phyloP scores from a whole-genome alignment of 2,797 vertebrate species.

The Pampus argenteus region DNA sequence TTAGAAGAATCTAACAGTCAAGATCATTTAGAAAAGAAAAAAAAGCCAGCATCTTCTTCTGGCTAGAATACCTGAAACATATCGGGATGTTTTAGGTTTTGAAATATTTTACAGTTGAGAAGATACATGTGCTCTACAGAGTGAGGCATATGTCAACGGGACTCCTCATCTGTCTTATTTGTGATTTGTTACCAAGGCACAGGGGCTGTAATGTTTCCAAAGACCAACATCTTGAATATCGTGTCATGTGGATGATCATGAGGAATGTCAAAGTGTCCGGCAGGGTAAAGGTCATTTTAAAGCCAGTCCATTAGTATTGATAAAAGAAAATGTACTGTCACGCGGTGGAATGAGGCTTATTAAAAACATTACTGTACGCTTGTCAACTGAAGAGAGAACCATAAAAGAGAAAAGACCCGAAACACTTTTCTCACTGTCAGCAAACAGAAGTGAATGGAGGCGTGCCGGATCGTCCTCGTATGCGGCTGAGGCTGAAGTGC shows the following conservation, averaged over 20 bases:
- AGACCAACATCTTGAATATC: conserved; percentile 17
- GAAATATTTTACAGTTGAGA: background rate
- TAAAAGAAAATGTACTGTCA: conserved; percentile 33
- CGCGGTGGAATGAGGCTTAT: conserved; percentile 23
- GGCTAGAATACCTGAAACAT: no score
- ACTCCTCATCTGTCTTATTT: conserved; percentile 1
- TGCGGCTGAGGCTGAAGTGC: background rate
- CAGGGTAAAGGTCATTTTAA: conserved; percentile 59
- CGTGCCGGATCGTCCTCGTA: background rate
- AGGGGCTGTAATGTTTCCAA: conserved; percentile 26
- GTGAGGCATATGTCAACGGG: background rate
- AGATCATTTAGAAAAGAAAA: no score
- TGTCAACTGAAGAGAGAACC: background rate
- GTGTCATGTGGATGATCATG: conserved; percentile 53
- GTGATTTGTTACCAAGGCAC: conserved; percentile 29
- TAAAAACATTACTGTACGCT: conserved; percentile 37
- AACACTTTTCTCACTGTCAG: conserved; percentile 7
- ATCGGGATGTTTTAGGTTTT: background rate
- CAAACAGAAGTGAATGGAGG: conserved; percentile 6
- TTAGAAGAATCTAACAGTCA: no score
- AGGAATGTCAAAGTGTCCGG: conserved; percentile 46
- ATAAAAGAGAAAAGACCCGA: conserved; percentile 1
- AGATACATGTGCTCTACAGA: background rate
- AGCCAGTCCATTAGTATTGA: conserved; percentile 55
- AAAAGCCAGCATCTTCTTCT: no score